Conservation (phyloP, 2,888 invertebrate genomes). For the Dastarcus helophoroides region DNA sequence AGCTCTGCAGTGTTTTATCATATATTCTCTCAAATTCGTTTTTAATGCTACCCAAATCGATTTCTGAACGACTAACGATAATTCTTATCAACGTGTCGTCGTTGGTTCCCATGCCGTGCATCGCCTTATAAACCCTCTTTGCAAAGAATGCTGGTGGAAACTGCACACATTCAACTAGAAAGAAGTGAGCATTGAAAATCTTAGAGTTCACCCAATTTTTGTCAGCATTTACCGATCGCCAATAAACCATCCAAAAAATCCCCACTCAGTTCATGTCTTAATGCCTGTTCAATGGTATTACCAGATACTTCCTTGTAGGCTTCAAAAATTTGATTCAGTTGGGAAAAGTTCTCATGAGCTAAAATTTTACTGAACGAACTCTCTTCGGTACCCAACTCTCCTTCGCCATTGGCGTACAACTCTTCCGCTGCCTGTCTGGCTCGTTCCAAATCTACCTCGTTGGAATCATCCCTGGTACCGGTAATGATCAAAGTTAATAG, state of each 20-base stretch:
- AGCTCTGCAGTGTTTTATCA: conserved; percentile 46
- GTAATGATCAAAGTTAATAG: conserved; percentile 62
- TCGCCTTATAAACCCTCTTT: conserved; percentile 48
- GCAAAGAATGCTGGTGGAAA: conserved; percentile 59
- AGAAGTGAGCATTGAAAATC: too few species aligned
- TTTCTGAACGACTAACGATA: conserved; percentile 55
- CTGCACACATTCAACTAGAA: conserved; percentile 59
- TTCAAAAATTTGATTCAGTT: conserved; percentile 56
- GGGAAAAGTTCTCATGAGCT: conserved; percentile 62
- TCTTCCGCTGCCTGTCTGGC: conserved; percentile 63
- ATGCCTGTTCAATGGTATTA: conserved; percentile 60
- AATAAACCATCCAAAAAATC: conserved; percentile 56
- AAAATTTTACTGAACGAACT: conserved; percentile 60
- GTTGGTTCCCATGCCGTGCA: conserved; percentile 62
- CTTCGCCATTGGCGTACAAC: conserved; percentile 59
- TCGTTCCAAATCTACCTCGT: conserved; percentile 47
- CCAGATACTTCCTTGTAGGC: conserved; percentile 64
- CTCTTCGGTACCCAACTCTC: conserved; percentile 61
- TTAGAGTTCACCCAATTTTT: too few species aligned
- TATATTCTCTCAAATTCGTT: conserved; percentile 57
- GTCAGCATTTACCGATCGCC: conserved; percentile 54
- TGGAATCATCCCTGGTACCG: conserved; percentile 54
- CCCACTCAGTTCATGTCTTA: conserved; percentile 54
- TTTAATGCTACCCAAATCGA: conserved; percentile 60
- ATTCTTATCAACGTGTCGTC: conserved; percentile 60